Evolutionary conservation across 2,797 vertebrate genomes (phyloP).

Genomic region (Otolemur crassicaudatus): DNA sequence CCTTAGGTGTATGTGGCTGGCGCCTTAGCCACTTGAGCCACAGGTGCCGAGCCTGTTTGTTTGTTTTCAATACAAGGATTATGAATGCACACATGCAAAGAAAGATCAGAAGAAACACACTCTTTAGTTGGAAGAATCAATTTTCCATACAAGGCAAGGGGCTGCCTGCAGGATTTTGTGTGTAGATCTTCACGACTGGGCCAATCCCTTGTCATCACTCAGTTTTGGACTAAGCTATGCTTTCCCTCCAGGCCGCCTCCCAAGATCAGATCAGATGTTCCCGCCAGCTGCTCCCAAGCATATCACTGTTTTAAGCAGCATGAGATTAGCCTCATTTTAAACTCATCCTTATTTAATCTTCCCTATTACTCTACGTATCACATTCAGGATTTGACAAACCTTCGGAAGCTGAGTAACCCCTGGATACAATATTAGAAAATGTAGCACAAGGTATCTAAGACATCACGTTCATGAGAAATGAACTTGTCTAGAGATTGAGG

Average conservation of each 20-base stretch:
- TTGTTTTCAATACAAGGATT: neutral
- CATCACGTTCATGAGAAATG: too few species aligned
- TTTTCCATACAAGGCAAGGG: neutral
- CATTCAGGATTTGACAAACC: neutral
- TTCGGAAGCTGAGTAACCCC: neutral
- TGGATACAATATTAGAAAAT: rapidly evolving
- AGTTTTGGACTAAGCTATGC: neutral
- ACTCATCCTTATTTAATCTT: too few species aligned
- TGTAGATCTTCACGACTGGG: neutral
- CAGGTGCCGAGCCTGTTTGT: too few species aligned
- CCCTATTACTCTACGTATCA: neutral
- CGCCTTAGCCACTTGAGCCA: too few species aligned
- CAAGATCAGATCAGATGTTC: too few species aligned
- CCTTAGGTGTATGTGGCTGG: too few species aligned
- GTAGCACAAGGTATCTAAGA: rapidly evolving
- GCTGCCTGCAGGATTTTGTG: neutral
- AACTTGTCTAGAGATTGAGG: rapidly evolving
- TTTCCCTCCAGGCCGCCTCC: neutral
- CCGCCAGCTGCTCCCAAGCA: neutral
- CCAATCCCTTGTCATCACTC: neutral
- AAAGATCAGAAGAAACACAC: neutral
- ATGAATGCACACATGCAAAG: rapidly evolving
- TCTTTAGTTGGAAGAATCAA: neutral
- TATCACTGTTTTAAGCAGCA: neutral
- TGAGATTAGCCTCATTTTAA: neutral